Evolutionary conservation across 2,797 vertebrate genomes (phyloP).

Genomic region (Basileuterus tristriatus): DNA sequence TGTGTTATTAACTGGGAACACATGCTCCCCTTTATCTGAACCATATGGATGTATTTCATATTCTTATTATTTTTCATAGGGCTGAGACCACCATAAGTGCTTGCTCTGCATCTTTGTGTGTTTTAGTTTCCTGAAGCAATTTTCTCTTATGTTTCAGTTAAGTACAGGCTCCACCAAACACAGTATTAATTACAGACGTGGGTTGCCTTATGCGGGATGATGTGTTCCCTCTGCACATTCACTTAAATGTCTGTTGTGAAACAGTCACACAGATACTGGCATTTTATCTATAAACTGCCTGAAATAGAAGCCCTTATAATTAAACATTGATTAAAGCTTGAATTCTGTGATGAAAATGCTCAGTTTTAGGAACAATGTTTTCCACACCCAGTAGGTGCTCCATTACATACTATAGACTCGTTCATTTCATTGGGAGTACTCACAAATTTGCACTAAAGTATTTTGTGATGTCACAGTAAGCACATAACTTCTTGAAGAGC

Average conservation of each 20-base stretch:
- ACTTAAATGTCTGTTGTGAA: conserved; percentile 4
- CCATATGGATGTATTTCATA: background rate
- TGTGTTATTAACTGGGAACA: background rate
- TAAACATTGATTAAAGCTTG: background rate
- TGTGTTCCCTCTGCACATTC: background rate
- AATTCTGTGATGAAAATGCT: background rate
- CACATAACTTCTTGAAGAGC: background rate
- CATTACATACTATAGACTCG: background rate
- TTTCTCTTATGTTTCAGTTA: conserved; percentile 1
- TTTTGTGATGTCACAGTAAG: fast-evolving
- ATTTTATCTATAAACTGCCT: conserved; percentile 15
- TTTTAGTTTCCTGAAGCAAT: conserved; percentile 37
- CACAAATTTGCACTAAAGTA: background rate
- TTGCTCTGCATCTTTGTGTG: conserved; percentile 8
- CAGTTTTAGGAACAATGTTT: background rate
- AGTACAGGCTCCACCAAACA: background rate
- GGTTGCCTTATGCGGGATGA: background rate
- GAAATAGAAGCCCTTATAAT: background rate
- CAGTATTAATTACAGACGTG: conserved; percentile 21
- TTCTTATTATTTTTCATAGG: background rate
- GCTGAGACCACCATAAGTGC: background rate
- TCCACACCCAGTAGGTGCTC: background rate
- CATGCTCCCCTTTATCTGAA: background rate
- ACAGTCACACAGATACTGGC: background rate
- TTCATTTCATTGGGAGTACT: background rate